Percentiles rank a stretch among this genome's conserved stretches.
These are phyloP conservation scores for Cyclura pinguis DNA, from an alignment of 2,797 vertebrate species.

Conservation along the genomic window DNA sequence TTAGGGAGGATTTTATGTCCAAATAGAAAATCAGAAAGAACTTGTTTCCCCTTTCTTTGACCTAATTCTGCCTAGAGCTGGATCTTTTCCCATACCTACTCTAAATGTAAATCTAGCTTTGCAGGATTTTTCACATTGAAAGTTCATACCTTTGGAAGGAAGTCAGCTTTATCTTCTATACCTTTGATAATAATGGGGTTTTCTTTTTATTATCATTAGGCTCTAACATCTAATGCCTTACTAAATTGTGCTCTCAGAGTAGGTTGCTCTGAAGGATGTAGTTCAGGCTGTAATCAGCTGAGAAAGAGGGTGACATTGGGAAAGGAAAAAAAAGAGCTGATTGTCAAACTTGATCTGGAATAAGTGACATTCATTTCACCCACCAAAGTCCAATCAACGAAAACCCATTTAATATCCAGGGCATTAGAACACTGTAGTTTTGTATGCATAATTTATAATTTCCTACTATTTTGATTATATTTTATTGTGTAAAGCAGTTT, in stretches of 20 bases:
- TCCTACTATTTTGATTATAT: slow-evolving; percentile 29
- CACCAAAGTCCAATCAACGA: slow-evolving; percentile 37
- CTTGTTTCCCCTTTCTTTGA: neutral
- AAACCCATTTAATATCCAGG: slow-evolving; percentile 41
- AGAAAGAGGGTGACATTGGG: neutral
- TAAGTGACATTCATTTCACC: slow-evolving; percentile 23
- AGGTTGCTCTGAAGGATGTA: slow-evolving; percentile 6
- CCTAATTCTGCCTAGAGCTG: neutral
- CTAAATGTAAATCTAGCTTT: neutral
- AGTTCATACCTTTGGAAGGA: neutral
- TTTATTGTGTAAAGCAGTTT: slow-evolving; percentile 40
- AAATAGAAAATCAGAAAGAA: slow-evolving; percentile 23
- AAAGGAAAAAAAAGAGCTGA: accelerated
- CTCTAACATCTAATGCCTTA: neutral
- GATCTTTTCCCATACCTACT: neutral
- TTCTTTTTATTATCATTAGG: slow-evolving; percentile 20
- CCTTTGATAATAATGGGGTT: slow-evolving; percentile 17
- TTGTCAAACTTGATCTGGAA: slow-evolving; percentile 32
- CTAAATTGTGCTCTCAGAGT: neutral
- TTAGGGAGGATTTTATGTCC: slow-evolving; percentile 14
- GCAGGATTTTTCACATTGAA: neutral
- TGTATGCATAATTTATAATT: neutral
- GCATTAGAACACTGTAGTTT: neutral
- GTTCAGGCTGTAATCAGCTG: slow-evolving; percentile 45
- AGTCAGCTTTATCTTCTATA: neutral